Evolutionary conservation across 2,113 vertebrate species (phyloP).

Genomic region (Tachysurus fulvidraco): DNA sequence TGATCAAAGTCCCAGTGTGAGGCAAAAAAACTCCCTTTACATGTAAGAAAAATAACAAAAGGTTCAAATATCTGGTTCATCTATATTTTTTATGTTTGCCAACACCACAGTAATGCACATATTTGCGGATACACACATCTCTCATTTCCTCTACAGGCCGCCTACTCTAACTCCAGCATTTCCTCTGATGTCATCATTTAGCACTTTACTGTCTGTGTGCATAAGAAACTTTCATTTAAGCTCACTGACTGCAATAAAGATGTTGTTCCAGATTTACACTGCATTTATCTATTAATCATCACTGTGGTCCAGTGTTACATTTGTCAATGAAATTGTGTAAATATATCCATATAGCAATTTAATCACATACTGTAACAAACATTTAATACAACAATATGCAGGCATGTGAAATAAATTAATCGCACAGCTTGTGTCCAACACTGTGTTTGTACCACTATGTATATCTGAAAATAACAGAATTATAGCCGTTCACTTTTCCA

Average conservation of each 20-base stretch:
- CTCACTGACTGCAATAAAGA: not conserved
- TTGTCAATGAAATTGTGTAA: not conserved
- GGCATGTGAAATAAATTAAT: not conserved
- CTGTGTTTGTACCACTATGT: not conserved
- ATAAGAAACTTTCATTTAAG: constrained; percentile 1
- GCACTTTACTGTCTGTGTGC: not conserved
- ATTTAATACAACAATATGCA: not conserved
- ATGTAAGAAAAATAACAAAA: constrained; percentile 19
- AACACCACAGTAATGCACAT: constrained; percentile 30
- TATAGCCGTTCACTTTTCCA: not conserved
- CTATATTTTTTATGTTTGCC: constrained; percentile 16
- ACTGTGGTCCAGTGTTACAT: too few species aligned
- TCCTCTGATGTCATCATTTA: constrained; percentile 49
- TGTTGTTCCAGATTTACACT: not conserved
- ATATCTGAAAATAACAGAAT: not conserved
- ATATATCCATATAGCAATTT: not conserved
- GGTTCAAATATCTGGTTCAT: constrained; percentile 26
- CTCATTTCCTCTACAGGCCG: constrained; percentile 44
- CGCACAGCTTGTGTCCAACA: not conserved
- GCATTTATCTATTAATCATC: not conserved
- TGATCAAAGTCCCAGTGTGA: constrained; percentile 6
- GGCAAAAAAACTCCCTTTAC: constrained; percentile 1
- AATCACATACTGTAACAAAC: not conserved
- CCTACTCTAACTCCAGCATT: constrained; percentile 45
- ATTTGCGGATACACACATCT: constrained; percentile 30